phyloP scores from a whole-genome alignment of 2,888 invertebrate species.

The Apotomis capreana region DNA sequence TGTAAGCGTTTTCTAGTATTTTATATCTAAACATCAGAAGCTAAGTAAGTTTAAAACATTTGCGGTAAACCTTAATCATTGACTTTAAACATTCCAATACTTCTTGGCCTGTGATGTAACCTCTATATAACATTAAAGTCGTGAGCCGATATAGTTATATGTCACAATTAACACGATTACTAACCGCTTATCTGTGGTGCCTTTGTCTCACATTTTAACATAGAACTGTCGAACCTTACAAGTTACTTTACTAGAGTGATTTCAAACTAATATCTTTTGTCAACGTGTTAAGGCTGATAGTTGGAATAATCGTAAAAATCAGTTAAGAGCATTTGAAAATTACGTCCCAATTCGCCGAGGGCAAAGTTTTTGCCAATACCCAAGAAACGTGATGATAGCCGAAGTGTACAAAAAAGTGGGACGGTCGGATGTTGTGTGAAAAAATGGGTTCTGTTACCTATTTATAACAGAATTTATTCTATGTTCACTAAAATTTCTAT shows the following conservation, averaged over 20 bases:
- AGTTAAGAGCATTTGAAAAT: not conserved
- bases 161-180: conserved; percentile 22
- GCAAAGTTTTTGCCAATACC: conserved; percentile 17
- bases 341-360: conserved; percentile 4
- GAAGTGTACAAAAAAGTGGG: conserved; percentile 21
- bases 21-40: too few species aligned
- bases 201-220: conserved; percentile 16
- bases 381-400: conserved; percentile 22
- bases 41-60: too few species aligned
- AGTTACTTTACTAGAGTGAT: not conserved
- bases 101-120: not conserved
- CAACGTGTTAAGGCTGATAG: not conserved
- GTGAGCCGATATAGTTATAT: not conserved
- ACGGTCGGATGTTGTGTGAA: not conserved
- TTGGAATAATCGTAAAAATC: not conserved
- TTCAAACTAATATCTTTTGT: not conserved
- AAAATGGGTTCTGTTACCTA: conserved; percentile 13
- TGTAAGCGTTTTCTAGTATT: too few species aligned
- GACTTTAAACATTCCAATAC: too few species aligned
- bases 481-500: conserved; percentile 12
- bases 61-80: too few species aligned
- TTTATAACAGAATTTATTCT: not conserved
- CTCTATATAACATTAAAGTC: not conserved
- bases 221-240: not conserved
- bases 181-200: conserved; percentile 10